Percentiles rank a stretch among this genome's conserved stretches.
phyloP scores from a whole-genome alignment of 2,797 vertebrate genomes.

The Anas flavirostris region DNA sequence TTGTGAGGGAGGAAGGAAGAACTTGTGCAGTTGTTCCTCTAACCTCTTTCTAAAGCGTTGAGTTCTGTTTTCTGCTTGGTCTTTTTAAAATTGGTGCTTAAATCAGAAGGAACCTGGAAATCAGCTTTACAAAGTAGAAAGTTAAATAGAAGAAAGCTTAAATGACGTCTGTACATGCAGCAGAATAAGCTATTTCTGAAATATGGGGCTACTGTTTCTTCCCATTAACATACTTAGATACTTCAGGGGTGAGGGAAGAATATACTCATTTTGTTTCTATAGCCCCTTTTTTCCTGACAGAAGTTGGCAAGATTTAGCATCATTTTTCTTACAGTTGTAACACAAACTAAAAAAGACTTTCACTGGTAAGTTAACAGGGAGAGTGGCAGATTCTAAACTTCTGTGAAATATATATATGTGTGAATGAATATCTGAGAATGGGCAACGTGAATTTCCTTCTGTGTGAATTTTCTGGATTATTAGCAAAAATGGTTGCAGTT shows the following conservation, averaged over 20 bases:
- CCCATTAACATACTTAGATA: not conserved
- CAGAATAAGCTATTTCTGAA: not conserved
- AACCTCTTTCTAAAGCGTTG: not conserved
- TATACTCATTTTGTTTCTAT: not conserved
- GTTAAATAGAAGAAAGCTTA: not conserved
- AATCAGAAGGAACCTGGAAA: not conserved
- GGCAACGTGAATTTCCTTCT: not conserved
- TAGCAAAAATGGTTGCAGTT: not conserved
- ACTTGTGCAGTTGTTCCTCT: not conserved
- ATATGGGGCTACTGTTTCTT: not conserved
- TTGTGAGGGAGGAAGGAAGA: rapidly evolving
- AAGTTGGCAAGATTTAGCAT: not conserved
- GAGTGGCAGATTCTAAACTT: not conserved
- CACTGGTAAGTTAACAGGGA: not conserved
- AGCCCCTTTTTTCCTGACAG: not conserved
- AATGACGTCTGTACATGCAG: not conserved
- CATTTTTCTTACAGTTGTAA: not conserved
- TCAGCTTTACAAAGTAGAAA: not conserved
- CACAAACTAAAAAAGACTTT: not conserved
- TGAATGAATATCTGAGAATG: not conserved
- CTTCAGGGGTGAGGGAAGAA: not conserved
- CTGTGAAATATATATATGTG: not conserved
- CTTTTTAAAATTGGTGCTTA: not conserved
- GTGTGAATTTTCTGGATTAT: not conserved
- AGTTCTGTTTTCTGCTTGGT: not conserved